These are phyloP conservation scores for Cuculus canorus DNA, from an alignment of 2,797 vertebrate genomes.

Conservation along the genomic window DNA sequence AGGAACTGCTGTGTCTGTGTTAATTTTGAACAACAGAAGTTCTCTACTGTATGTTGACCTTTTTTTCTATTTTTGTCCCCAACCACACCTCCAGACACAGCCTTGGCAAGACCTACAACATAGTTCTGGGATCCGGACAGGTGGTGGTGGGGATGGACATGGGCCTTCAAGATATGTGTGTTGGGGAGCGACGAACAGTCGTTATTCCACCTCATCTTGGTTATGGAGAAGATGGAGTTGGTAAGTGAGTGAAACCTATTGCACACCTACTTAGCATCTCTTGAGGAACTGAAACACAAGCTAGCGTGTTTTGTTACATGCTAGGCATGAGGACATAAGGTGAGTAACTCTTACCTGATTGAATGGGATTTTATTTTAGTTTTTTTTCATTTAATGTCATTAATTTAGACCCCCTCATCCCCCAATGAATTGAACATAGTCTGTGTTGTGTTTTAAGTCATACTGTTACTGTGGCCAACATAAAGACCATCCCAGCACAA, in stretches of 20 bases:
- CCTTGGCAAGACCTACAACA: constrained; percentile 94
- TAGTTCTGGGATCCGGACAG: constrained; percentile 92
- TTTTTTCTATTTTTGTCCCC: neutral
- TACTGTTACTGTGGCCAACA: neutral
- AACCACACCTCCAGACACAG: constrained; percentile 78
- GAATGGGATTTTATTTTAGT: neutral
- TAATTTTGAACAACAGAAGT: neutral
- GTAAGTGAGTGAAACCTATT: constrained; percentile 77
- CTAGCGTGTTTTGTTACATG: neutral
- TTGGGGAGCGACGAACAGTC: constrained; percentile 88
- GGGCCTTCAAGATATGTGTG: constrained; percentile 93
- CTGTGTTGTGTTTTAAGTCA: neutral
- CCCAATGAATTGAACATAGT: neutral
- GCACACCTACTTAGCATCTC: neutral
- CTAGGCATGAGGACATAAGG: neutral
- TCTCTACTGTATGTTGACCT: neutral
- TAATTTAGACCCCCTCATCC: neutral
- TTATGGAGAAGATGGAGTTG: constrained; percentile 94
- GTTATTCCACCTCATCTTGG: constrained; percentile 93
- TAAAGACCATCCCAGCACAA: neutral
- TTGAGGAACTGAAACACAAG: neutral
- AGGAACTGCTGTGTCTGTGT: neutral
- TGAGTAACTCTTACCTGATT: neutral
- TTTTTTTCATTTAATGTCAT: neutral
- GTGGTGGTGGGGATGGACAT: constrained; percentile 95